phyloP scores from a whole-genome alignment of 2,797 vertebrate genomes.

The Gymnodraco acuticeps region DNA sequence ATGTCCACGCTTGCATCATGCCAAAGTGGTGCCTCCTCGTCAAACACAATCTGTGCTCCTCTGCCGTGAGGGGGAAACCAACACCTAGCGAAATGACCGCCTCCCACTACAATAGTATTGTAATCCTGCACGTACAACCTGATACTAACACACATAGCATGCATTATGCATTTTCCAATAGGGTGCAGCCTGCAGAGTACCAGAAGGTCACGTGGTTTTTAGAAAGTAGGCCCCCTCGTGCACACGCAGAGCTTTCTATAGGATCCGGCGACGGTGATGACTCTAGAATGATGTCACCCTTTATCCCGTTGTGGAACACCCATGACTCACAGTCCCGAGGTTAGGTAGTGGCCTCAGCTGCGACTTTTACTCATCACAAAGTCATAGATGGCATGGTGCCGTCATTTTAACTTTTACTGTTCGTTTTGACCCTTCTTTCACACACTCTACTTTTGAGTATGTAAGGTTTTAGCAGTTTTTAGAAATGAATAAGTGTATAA shows the following conservation, averaged over 20 bases:
- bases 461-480: neutral
- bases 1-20: conserved; percentile 58
- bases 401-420: conserved; percentile 19
- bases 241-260: conserved; percentile 72
- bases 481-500: neutral
- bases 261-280: conserved; percentile 68
- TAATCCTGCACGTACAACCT: conserved; percentile 33
- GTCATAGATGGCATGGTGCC: conserved; percentile 14
- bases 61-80: neutral
- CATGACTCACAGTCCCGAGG: conserved; percentile 86
- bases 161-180: conserved; percentile 70
- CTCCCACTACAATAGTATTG: conserved; percentile 16
- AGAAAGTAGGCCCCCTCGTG: conserved; percentile 73
- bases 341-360: conserved; percentile 72
- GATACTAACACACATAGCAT: conserved; percentile 53
- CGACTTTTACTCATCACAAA: conserved; percentile 65
- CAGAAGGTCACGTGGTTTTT: conserved; percentile 81
- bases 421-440: conserved; percentile 5
- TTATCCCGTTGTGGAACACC: conserved; percentile 67
- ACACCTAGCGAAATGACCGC: conserved; percentile 8
- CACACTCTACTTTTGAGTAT: neutral
- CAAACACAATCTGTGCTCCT: conserved; percentile 25
- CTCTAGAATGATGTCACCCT: conserved; percentile 85
- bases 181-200: conserved; percentile 76
- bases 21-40: conserved; percentile 1